phyloP scores from a whole-genome alignment of 2,797 vertebrate species.

The Synaphobranchus kaupii region DNA sequence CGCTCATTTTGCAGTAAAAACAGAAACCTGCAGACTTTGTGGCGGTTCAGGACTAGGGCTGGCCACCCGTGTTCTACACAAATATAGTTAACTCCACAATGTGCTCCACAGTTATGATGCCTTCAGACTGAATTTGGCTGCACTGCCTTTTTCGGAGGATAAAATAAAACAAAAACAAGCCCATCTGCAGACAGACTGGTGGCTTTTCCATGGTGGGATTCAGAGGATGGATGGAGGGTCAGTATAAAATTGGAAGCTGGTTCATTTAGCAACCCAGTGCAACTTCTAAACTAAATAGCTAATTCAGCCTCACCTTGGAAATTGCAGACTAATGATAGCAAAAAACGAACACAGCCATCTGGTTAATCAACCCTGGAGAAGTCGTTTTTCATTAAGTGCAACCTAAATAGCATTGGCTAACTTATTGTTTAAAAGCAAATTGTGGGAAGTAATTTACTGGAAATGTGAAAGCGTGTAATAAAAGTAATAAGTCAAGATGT shows the following conservation, averaged over 20 bases:
- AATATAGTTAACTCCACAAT: not conserved
- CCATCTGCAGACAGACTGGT: not conserved
- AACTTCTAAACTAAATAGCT: not conserved
- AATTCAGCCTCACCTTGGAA: not conserved
- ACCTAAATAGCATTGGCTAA: no score
- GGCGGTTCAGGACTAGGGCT: not conserved
- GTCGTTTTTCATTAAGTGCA: no score
- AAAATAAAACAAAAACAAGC: not conserved
- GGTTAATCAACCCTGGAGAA: no score
- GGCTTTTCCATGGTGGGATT: not conserved
- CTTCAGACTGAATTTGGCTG: not conserved
- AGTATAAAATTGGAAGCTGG: not conserved
- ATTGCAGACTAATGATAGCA: no score
- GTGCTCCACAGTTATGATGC: not conserved
- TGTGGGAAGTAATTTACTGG: not conserved
- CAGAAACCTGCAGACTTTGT: not conserved
- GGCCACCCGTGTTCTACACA: not conserved
- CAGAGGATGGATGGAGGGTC: not conserved
- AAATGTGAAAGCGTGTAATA: not conserved
- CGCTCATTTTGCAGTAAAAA: not conserved
- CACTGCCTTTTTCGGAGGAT: not conserved
- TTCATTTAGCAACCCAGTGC: not conserved
- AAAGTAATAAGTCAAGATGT: no score
- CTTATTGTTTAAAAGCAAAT: not conserved
- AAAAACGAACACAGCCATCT: no score